Base-by-base conservation (phyloP, 2,113 vertebrate species). In the Ornithorhynchus anatinus region DNA sequence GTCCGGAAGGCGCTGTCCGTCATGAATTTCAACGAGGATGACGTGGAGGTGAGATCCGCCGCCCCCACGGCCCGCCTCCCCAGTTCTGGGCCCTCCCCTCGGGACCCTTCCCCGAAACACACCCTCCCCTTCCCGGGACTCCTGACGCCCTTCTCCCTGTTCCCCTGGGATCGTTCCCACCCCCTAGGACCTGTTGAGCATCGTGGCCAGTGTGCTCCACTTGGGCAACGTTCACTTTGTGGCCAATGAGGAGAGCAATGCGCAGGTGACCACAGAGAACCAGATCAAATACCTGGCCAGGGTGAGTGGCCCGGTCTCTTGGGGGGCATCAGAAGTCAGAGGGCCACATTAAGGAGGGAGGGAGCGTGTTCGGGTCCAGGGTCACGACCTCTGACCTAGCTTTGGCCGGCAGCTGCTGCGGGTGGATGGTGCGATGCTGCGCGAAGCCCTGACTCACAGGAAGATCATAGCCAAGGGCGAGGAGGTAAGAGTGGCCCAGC, bases 391-490 rank as follows among this genome's bases (percentile, higher is more conserved):
- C 53, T 79, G 19, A 53, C 38, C 14, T 17, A 9, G 19, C 47
- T 17, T 20, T 33, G 23, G 27, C n/a, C 45, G 89, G 59, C 91
- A 99, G 98, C 94, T 99, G 73, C 91, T 99, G 27, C 94, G 94
- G 3, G 97, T 99, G 50, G 96, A 97, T 16, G 92, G 91, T 19
- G 16, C 86, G 0, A 91, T 91, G 13, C 89, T 99, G 59, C 95
- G 94, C 57, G 97, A 99, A 77, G 94, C 96, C 1, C 79, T 99
- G 80, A 99, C 88, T 25, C 96, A 99, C 90, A 97, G 96, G 91
- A 99, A 97, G 92, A 98, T 99, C 82, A 98, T 93, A 37, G 98
- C 97, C 65, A 99, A 99, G 87, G 98, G 96, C 27, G 98, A 99
- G 71, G 96, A 99, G 96, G 98, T 99, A 39, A 81, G 92, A 63